A percentile compares a stretch with the other conserved stretches of the same genome.
Evolutionary conservation across 2,888 invertebrate species (phyloP).

Genomic region (Eubasilissa splendida): DNA sequence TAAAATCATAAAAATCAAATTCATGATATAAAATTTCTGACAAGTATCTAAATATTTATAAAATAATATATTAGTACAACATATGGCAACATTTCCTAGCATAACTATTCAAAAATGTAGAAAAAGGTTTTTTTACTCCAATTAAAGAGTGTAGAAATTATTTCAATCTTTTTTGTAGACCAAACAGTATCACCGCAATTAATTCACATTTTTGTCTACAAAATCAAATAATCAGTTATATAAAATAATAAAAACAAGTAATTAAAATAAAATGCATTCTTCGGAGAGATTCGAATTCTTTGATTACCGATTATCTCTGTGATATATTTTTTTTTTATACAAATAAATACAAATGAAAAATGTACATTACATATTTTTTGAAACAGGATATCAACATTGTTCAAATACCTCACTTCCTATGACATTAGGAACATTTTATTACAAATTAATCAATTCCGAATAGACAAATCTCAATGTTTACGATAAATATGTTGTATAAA

Average conservation of each 20-base stretch:
- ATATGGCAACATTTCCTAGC: conserved; percentile 29
- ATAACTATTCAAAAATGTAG: conserved; percentile 4
- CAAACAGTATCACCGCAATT: no score
- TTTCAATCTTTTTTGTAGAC: no score
- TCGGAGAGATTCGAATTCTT: no score
- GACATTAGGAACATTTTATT: conserved; percentile 31
- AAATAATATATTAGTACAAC: conserved; percentile 26
- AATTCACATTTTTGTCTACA: no score
- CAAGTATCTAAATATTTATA: background rate
- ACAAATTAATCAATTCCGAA: conserved; percentile 29
- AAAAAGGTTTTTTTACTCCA: background rate
- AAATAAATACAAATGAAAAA: no score
- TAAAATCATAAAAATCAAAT: conserved; percentile 1
- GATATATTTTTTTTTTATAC: no score
- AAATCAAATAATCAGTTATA: no score
- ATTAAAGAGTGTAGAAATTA: background rate
- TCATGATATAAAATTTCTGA: conserved; percentile 2
- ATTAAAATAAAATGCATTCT: no score
- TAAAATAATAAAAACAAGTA: no score
- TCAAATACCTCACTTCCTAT: conserved; percentile 10
- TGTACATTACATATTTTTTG: no score
- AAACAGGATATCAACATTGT: background rate
- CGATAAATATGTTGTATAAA: conserved; percentile 15
- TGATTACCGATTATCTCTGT: no score
- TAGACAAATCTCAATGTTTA: conserved; percentile 35